Evolutionary conservation across 2,888 invertebrate genomes (phyloP).

Genomic region (Julus scanicus): DNA sequence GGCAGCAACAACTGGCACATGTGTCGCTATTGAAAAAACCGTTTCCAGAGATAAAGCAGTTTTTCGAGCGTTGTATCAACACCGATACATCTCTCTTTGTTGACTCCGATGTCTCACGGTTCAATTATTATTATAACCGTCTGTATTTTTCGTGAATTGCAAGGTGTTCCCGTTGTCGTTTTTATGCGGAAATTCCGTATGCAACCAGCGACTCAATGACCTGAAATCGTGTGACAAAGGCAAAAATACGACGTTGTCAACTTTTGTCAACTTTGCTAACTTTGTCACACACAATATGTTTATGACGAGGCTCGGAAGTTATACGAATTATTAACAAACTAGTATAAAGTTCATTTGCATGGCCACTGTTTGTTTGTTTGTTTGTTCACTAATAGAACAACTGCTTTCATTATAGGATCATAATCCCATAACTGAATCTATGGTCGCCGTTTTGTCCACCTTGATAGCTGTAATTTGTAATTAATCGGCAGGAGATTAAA

Average conservation of each 20-base stretch:
- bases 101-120: not conserved
- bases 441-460: too few species aligned
- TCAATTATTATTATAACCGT: not conserved
- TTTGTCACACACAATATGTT: too few species aligned
- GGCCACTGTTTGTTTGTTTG: too few species aligned
- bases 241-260: not conserved
- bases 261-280: too few species aligned
- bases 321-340: too few species aligned
- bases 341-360: too few species aligned
- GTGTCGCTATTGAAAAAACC: not conserved
- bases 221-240: not conserved
- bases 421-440: too few species aligned
- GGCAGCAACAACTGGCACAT: constrained; percentile 1
- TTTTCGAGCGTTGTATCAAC: not conserved
- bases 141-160: not conserved
- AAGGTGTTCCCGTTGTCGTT: not conserved
- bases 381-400: too few species aligned
- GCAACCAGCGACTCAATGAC: not conserved
- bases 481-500: too few species aligned
- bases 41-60: not conserved
- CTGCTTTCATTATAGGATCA: too few species aligned
- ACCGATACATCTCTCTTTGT: not conserved
- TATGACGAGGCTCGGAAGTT: too few species aligned
- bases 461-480: too few species aligned
- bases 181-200: constrained; percentile 38